Percentiles rank a stretch among this genome's conserved stretches.
Conservation (phyloP, 2,888 invertebrate species). For the Eupithecia abbreviata region DNA sequence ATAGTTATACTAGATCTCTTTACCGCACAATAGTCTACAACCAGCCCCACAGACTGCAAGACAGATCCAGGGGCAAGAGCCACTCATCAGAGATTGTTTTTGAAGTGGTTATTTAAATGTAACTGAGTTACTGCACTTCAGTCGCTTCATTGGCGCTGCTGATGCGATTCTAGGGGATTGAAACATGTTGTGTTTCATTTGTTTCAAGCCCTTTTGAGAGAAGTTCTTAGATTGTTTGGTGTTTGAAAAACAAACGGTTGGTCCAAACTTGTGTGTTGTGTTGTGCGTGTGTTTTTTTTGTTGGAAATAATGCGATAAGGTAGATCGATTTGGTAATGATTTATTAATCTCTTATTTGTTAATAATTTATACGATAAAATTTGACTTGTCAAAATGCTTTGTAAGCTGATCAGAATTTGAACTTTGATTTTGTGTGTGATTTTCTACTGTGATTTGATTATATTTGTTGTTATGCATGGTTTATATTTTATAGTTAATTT, state of each 20-base stretch:
- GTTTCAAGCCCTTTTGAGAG: slow-evolving; percentile 3
- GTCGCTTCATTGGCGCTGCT: slow-evolving; percentile 33
- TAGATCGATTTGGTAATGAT: no score
- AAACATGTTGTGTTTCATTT: slow-evolving; percentile 26
- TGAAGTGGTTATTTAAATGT: slow-evolving; percentile 69
- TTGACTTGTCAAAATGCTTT: no score
- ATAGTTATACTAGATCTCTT: neutral
- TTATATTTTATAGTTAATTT: no score
- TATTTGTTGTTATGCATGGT: no score
- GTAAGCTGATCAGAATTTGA: no score
- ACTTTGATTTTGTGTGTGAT: no score
- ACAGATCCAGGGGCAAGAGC: slow-evolving; percentile 33
- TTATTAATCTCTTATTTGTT: no score
- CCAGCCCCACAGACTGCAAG: slow-evolving; percentile 49
- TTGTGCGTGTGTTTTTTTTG: no score
- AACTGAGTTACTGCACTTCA: slow-evolving; percentile 55
- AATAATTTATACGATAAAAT: no score
- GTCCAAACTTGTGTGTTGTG: neutral
- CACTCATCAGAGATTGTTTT: slow-evolving; percentile 71
- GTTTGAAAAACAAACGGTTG: neutral
- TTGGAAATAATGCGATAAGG: no score
- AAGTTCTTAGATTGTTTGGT: neutral
- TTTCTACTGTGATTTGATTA: no score
- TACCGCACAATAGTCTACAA: neutral
- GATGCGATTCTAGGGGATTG: slow-evolving; percentile 38